phyloP scores from a whole-genome alignment of 2,888 invertebrate genomes.

The Ptilodon capucinus region DNA sequence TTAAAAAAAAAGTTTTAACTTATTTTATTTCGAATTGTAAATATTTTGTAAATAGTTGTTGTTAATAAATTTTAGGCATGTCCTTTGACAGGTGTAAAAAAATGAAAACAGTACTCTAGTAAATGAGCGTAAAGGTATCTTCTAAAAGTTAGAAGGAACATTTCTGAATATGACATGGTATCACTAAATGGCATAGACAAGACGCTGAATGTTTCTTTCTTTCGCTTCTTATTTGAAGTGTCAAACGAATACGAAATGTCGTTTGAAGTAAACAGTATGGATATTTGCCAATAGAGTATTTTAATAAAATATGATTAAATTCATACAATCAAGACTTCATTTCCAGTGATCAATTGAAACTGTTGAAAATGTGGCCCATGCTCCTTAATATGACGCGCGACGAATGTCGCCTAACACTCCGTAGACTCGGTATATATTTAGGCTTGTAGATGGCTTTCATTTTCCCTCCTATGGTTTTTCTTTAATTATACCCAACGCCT shows the following conservation, averaged over 20 bases:
- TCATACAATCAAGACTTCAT: constrained; percentile 61
- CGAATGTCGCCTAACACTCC: constrained; percentile 93
- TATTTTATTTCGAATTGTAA: too few species aligned
- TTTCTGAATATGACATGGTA: constrained; percentile 27
- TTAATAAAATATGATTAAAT: constrained; percentile 74
- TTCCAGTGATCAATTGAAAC: constrained; percentile 56
- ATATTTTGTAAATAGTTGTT: too few species aligned
- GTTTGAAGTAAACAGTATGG: constrained; percentile 84
- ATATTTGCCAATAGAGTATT: constrained; percentile 80
- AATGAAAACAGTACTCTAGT: too few species aligned
- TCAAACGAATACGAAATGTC: constrained; percentile 81
- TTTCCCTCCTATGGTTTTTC: constrained; percentile 80
- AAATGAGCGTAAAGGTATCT: too few species aligned
- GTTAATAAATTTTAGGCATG: too few species aligned
- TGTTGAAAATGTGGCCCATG: constrained; percentile 84
- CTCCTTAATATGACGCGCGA: constrained; percentile 92
- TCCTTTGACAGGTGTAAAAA: too few species aligned
- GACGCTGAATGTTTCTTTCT: constrained; percentile 40
- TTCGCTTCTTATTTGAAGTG: constrained; percentile 58
- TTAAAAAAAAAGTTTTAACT: too few species aligned
- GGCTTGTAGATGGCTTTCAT: constrained; percentile 76
- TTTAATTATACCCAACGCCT: constrained; percentile 50
- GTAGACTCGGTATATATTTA: constrained; percentile 90
- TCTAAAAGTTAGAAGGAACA: background rate
- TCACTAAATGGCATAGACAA: constrained; percentile 59